Conservation (phyloP, 2,113 vertebrate genomes). For the Capricornis sumatraensis region DNA sequence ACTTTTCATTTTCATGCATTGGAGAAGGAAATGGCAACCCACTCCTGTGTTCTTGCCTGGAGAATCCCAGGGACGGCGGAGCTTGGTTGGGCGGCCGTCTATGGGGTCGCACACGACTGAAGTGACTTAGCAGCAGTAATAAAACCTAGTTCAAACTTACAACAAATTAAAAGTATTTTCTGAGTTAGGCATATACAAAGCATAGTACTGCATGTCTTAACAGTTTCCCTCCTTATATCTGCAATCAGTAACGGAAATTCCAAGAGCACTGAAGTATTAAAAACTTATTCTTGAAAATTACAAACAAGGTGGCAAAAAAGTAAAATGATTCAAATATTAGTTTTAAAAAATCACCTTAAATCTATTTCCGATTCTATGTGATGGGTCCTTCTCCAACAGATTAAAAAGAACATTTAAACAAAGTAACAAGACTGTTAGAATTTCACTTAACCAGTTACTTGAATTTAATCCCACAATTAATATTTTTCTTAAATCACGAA, state of each 20-base stretch:
- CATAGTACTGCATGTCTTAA: not conserved
- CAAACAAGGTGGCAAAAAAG: not conserved
- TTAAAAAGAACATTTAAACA: not conserved
- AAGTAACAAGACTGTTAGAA: slow-evolving; percentile 8
- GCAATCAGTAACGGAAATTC: slow-evolving; percentile 8
- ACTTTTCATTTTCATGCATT: too few relatives aligned
- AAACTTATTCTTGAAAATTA: slow-evolving; percentile 24
- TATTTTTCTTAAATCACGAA: slow-evolving; percentile 16
- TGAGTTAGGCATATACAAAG: not conserved
- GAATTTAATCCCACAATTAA: not conserved
- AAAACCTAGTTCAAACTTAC: not conserved
- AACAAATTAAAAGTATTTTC: not conserved
- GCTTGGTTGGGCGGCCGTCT: too few relatives aligned
- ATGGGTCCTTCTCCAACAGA: not conserved
- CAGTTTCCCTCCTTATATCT: not conserved
- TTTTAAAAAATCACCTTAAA: slow-evolving; percentile 30
- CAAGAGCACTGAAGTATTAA: slow-evolving; percentile 5
- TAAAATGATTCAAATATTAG: slow-evolving; percentile 10
- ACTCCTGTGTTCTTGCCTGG: too few relatives aligned
- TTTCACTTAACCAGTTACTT: not conserved
- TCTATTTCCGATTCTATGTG: not conserved
- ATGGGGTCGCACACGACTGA: too few relatives aligned
- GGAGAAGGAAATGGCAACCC: too few relatives aligned
- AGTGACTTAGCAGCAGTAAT: not conserved
- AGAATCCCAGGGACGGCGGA: too few relatives aligned